Evolutionary conservation across 2,888 invertebrate species (phyloP), one percentile per base, ranked within the genome.

Genomic region (Dromius quadrimaculatus): DNA sequence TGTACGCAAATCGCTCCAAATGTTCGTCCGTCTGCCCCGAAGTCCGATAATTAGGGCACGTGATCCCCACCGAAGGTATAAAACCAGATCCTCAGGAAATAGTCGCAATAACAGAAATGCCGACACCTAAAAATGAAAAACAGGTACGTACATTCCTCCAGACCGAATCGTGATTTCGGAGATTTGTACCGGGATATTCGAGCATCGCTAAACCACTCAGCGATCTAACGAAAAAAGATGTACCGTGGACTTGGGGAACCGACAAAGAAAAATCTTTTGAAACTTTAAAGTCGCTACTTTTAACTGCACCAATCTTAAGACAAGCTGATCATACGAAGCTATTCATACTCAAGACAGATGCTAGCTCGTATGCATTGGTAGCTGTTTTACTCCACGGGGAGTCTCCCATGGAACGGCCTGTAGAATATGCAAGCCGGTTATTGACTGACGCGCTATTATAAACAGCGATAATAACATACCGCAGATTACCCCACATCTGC

Each of bases 311-410:
- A 6, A 47, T 72, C 19, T 64, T 76, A 1, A 45, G 62, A 11
- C 65, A 75, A 11, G 75, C 76, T 3, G 74, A 77, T 50, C 17
- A 74, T 1, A 36, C 63, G 1, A 23, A 62, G 22, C 73, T 73
- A 3, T 76, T 76, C 62, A 72, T 75, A 3, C 69, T 78, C 11
- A 73, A 73, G 5, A 64, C 64, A 9, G 71, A 50, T 22, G 38
- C 64, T 8, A 64, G 63, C 22, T 20, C 17, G 3, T 45, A 70
- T 20, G 70, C 70, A 19, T 28, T 63, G 0, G 70, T 45, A 22
- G 62, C 70, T 13, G 57, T 61, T 71, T 19, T 71, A 34, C 50
- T 64, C 6, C 71, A 71, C 47, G 62, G 61, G 36, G 69, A 69
- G 64, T 38, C 32, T 5, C 38, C 38, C 6, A 54, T 72, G 9